Percentiles rank a stretch among this genome's conserved stretches.
Conservation (phyloP, 2,797 vertebrate genomes). For the Sparus aurata region DNA sequence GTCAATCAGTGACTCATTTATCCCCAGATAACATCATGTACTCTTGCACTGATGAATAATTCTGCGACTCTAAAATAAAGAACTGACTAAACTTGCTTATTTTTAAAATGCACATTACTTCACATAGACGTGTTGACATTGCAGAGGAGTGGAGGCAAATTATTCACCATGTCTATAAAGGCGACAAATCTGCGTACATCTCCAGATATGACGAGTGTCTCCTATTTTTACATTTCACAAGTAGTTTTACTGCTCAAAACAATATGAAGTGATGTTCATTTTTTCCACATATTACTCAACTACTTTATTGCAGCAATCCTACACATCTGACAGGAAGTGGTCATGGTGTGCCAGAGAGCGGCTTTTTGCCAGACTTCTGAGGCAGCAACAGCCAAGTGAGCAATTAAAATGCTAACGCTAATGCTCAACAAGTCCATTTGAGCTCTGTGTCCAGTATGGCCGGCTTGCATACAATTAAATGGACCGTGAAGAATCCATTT, state of each 20-base stretch:
- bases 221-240: constrained; percentile 1
- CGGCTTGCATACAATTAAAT: constrained; percentile 58
- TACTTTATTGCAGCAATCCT: constrained; percentile 24
- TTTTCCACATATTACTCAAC: constrained; percentile 27
- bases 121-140: constrained; percentile 11
- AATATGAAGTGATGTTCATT: constrained; percentile 11
- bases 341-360: constrained; percentile 7
- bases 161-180: constrained; percentile 17
- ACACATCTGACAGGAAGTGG: constrained; percentile 31
- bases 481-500: constrained; percentile 71
- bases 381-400: constrained; percentile 51
- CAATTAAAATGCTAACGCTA: constrained; percentile 70
- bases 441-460: constrained; percentile 53
- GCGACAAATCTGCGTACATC: constrained; percentile 1
- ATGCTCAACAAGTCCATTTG: constrained; percentile 55
- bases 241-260: not conserved
- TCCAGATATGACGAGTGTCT: not conserved
- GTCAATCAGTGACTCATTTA: constrained; percentile 36
- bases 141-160: constrained; percentile 20
- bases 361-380: constrained; percentile 48
- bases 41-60: constrained; percentile 47
- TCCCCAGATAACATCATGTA: constrained; percentile 21
- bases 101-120: constrained; percentile 23
- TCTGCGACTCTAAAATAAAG: constrained; percentile 41
- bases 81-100: constrained; percentile 21